Base-by-base conservation (phyloP, 2,888 invertebrate genomes). In the Eilema caniola region DNA sequence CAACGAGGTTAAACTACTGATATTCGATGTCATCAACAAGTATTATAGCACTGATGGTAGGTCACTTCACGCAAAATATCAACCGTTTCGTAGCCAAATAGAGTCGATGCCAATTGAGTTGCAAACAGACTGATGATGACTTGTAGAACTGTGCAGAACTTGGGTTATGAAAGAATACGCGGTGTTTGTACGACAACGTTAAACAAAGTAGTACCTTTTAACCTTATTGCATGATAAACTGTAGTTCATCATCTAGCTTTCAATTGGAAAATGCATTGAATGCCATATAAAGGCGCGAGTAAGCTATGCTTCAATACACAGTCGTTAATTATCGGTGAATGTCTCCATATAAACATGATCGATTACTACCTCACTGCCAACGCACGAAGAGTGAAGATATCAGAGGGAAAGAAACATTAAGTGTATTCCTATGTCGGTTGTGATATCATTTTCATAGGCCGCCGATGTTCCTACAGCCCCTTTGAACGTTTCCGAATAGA, bases 371-470 rank as follows among this genome's bases (percentile, higher is more conserved):
- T 73, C 71, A 75, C 73, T 72, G 69, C 80, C 84, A 66, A 81
- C 86, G 85, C 83, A 86, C 85, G 83, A 84, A 85, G 72, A 90
- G 89, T 92, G 88, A 90, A 93, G 93, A 93, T 92, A 93, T 90
- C 90, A 87, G 77, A 84, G 89, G 88, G 89, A 91, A 89, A 63
- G 88, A 90, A 89, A 92, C 92, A 94, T 93, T 94, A 93, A 93
- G 94, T 94, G 93, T 93, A 91, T 94, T 93, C 90, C 92, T 93
- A 90, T 93, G 93, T 93, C 87, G 87, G 89, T 85, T 87, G 89
- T 93, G 93, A 93, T 94, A 93, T 94, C 93, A 92, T 94, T 94
- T 93, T 94, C 92, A 93, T 93, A 91, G 90, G 86, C 89, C 87
- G 77, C 78, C 85, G 84, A 89, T 87, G 90, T 87, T 89, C 85